A percentile compares a stretch with the other conserved stretches of the same genome.
phyloP scores from a whole-genome alignment of 2,113 vertebrate species.

The Entosphenus tridentatus region DNA sequence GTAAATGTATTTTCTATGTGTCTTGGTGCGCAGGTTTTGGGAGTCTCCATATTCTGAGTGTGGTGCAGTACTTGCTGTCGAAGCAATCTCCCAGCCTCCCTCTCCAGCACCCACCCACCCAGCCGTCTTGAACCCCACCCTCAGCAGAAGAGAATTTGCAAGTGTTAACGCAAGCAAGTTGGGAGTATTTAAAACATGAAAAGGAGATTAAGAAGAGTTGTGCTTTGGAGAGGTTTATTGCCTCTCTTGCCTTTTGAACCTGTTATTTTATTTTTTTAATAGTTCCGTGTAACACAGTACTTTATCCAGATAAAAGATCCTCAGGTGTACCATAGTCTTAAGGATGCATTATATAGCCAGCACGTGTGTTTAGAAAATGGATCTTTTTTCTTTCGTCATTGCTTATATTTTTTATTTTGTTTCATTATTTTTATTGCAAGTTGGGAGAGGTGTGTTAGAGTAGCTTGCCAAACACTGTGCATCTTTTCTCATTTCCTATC shows the following conservation, averaged over 20 bases:
- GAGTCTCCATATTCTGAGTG: slow-evolving; percentile 3
- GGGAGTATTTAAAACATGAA: not conserved
- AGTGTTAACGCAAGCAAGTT: not conserved
- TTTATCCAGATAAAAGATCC: not conserved
- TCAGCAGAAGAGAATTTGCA: too few relatives aligned
- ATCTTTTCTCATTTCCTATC: too few relatives aligned
- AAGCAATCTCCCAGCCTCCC: not conserved
- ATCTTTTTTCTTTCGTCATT: too few relatives aligned
- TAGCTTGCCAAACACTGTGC: too few relatives aligned
- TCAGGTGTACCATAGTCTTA: slow-evolving; percentile 5
- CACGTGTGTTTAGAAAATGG: too few relatives aligned
- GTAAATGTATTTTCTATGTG: not conserved
- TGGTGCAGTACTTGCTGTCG: not conserved
- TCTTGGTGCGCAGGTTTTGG: not conserved
- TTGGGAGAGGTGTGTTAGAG: too few relatives aligned
- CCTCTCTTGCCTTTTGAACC: not conserved
- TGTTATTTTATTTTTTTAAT: not conserved
- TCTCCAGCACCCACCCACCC: not conserved
- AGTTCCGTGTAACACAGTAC: not conserved
- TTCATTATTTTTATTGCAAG: too few relatives aligned
- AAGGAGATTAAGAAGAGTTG: not conserved
- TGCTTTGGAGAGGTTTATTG: not conserved
- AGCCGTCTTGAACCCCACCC: not conserved
- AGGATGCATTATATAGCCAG: slow-evolving; percentile 1
- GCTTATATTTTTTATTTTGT: too few relatives aligned